These are phyloP conservation scores for Leucopsar rothschildi DNA, from an alignment of 2,113 vertebrate genomes.

Conservation along the genomic window DNA sequence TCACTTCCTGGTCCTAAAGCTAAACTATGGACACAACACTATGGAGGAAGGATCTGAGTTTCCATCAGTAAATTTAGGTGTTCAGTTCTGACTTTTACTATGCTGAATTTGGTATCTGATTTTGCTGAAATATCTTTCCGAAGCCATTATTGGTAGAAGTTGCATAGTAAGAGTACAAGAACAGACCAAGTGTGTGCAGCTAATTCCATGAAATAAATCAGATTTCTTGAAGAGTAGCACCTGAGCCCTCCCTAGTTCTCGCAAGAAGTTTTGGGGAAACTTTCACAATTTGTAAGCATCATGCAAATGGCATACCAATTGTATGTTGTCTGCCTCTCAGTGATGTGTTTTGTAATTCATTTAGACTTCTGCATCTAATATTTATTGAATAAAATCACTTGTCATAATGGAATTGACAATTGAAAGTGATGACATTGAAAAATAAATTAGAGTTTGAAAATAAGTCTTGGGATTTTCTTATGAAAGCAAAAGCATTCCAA, in stretches of 20 bases:
- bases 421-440: conserved; percentile 45
- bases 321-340: not conserved
- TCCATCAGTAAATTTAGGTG: not conserved
- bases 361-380: conserved; percentile 42
- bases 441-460: conserved; percentile 49
- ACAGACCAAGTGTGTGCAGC: not conserved
- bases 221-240: not conserved
- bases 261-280: not conserved
- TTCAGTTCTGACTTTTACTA: not conserved
- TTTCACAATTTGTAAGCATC: not conserved
- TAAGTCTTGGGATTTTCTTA: not conserved
- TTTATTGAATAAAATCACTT: conserved; percentile 52
- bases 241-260: not conserved
- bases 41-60: not conserved
- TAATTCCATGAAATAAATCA: not conserved
- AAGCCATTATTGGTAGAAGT: not conserved
- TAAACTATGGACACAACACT: not conserved
- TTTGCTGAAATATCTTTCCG: not conserved
- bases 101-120: not conserved
- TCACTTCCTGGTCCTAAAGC: not conserved
- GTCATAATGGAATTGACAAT: conserved; percentile 35
- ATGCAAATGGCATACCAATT: not conserved
- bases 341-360: conserved; percentile 39
- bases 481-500: conserved; percentile 24
- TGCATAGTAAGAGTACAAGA: not conserved